phyloP scores from a whole-genome alignment of 2,888 invertebrate species.

The Ectemnius lituratus region DNA sequence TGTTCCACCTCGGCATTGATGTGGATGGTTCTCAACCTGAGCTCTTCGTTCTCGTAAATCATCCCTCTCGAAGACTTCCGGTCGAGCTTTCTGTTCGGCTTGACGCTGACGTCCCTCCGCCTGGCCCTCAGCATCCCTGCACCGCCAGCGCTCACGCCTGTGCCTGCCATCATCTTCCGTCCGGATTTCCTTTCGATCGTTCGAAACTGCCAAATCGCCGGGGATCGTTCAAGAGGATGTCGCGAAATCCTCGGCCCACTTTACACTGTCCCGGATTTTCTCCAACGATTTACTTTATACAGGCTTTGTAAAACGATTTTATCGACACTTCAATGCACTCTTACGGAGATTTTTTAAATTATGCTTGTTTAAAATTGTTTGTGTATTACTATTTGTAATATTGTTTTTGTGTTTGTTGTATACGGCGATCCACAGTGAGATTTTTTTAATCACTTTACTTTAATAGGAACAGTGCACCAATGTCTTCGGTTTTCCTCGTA shows the following conservation, averaged over 20 bases:
- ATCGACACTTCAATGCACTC: not conserved
- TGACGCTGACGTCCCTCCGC: slow-evolving; percentile 92
- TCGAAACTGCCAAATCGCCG: slow-evolving; percentile 23
- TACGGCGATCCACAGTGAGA: no score
- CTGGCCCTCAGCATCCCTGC: slow-evolving; percentile 89
- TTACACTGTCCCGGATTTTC: not conserved
- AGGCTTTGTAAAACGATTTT: not conserved
- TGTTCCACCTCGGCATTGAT: slow-evolving; percentile 95
- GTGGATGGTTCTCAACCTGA: slow-evolving; percentile 92
- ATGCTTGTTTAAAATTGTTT: no score
- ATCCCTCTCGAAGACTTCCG: slow-evolving; percentile 94
- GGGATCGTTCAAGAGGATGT: slow-evolving; percentile 25
- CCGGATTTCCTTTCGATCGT: not conserved
- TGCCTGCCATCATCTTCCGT: slow-evolving; percentile 70
- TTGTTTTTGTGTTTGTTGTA: no score
- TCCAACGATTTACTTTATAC: not conserved
- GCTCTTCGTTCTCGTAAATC: slow-evolving; percentile 96
- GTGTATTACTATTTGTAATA: no score
- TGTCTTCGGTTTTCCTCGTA: no score
- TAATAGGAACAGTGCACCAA: no score
- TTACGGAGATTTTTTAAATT: not conserved
- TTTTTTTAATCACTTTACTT: no score
- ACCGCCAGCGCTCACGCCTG: slow-evolving; percentile 69
- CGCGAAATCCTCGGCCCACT: slow-evolving; percentile 4
- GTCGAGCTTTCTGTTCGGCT: slow-evolving; percentile 93